Base-by-base conservation (phyloP, 2,113 vertebrate species). In the Triplophysa tibetana region DNA sequence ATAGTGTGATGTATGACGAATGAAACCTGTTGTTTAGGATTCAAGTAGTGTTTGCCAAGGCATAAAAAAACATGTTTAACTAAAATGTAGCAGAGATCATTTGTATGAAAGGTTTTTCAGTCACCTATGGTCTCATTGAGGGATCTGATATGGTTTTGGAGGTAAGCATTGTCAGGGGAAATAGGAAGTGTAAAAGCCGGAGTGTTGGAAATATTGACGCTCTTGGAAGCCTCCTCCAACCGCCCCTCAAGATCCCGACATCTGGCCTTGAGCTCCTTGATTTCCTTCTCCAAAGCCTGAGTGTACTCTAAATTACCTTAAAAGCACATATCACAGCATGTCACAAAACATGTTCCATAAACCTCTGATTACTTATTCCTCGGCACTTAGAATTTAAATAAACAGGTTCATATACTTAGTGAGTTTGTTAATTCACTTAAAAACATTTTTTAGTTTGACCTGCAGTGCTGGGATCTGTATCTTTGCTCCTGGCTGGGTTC, bases 281-380 rank as follows among this genome's bases (percentile, higher is more conserved):
- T 81, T 61, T 92, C 92, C 66, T 90, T 85, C 87, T 93, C 87
- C 19, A 93, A 80, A 52, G 84, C 90, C 24, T 83, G 68, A 61
- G 85, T 81, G 56, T 89, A 87, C 65, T 85, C 92, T 91, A 75
- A 38, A 66, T 23, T 50, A 24, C 78, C 83, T 79, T 45, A 11
- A 60, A 75, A 41, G 9, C n/a, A 74, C n/a, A 74, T 38, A 6
- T 72, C 43, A 45, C 43, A 45, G 33, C 33, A 38, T 38, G 33
- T 38, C 7, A 38, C 5, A 43, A 43, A 43, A 43, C 41, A 43
- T 43, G 7, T 9, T 43, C 10, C 9, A 12, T 12, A 38, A 33
- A 38, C 33, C 33, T 38, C 33, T 38, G 33, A 38, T 8, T 5
- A 7, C 33, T 38, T 6, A 38, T 38, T 38, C 33, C 6, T 38